Base-by-base conservation (phyloP, 1,140 invertebrate genomes). In the Magallana gigas region DNA sequence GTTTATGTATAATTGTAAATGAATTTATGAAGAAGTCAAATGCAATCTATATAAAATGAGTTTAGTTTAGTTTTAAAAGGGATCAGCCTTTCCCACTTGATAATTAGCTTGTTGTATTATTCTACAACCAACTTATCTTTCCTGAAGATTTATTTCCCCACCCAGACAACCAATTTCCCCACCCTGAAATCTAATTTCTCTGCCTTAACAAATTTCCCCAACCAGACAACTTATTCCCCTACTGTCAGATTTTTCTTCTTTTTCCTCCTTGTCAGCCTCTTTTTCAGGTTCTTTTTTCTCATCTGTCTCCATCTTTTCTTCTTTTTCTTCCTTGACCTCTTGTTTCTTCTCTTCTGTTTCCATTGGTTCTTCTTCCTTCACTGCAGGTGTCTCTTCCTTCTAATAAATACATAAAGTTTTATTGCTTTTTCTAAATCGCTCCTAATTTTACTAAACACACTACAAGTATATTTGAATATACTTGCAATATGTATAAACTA, bases 381-480 rank as follows among this genome's bases (percentile, higher is more conserved):
- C 88, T 76, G 95, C 3, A 4, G 36, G 36, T 48, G 94, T 94
- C 85, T 95, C 94, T 18, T 94, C 91, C 91, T 92, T 91, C 92
- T 91, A 4, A 9, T 23, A 57, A 29, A 56, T 57, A 11, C 6
- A 76, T 14, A 29, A 76, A 76, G 36, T 48, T 18, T 16, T 16
- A 64, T 7, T 18, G 1, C 18, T 3, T 64, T 16, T 14, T 14
- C 62, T 64, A 12, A 62, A 12, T 62, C 23, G 23, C 23, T 23
- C 23, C 23, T 23, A 48, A 48, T 48, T 48, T 2, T 48, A 48
- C 36, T 48, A 4, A 48, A 48, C 36, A 48, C 36, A 48, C 36
- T 48, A 48, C 36, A 23, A 23, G 23, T 23, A 23, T 23, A 48
- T 48, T 48, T 48, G 36, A 48, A 48, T 48, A 48, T 48, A 48